Base-by-base conservation (phyloP, 1,140 invertebrate genomes). In the Epicauta chinensis region DNA sequence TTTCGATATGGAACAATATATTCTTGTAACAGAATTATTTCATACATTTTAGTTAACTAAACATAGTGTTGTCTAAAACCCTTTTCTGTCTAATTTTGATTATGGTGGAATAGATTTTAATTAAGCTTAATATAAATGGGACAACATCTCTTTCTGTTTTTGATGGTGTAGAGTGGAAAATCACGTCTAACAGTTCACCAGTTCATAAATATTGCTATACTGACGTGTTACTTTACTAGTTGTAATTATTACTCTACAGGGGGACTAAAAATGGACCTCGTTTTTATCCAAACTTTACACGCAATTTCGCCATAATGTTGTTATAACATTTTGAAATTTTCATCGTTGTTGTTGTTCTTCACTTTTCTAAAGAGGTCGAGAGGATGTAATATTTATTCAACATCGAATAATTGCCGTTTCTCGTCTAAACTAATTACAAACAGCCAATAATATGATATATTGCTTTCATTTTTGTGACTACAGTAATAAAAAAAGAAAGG, bases 101-200 rank as follows among this genome's bases (percentile, higher is more conserved):
- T 36, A 46, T 36, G 16, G 44, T 46, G 45, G 16, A 47, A 47
- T 47, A 47, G 45, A 47, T 47, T 47, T 47, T 47, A 47, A 47
- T 47, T 47, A 47, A 37, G 23, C 32, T 34, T 47, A 47, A 47
- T 47, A 47, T 37, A 38, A 46, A 29, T 34, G 45, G 45, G 23
- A 23, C 23, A n/a, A n/a, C n/a, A 23, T 23, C 23, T 23, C 23
- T 23, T 5, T 23, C 4, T 23, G 23, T n/a, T n/a, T n/a, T 29
- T 35, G 43, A 14, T 31, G 35, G 43, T 47, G 45, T 47, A 37
- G 34, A 47, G 45, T 47, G 45, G 45, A 47, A 47, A 47, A 47
- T 47, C 45, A 47, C 45, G 45, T 47, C 38, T 47, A 37, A 34
- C 34, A 23, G 16, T 34, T 36, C 34, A 38, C 36, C 34, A 17